phyloP scores from a whole-genome alignment of 2,113 vertebrate genomes.

The Recurvirostra avosetta region DNA sequence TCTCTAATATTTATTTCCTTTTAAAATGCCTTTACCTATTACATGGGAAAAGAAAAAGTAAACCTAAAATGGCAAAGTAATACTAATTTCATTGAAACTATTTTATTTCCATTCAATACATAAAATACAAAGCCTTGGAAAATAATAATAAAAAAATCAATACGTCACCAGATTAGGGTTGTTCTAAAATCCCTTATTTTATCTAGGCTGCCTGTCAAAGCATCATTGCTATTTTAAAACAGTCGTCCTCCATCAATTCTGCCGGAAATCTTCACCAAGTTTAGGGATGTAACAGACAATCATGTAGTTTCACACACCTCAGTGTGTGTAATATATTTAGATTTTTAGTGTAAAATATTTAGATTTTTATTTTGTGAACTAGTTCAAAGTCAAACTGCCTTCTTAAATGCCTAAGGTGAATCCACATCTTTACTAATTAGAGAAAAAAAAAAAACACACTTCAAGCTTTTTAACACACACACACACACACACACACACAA shows the following conservation, averaged over 20 bases:
- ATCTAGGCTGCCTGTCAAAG: neutral
- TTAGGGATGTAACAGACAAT: neutral
- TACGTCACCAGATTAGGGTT: neutral
- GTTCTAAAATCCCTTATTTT: neutral
- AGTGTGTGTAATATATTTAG: neutral
- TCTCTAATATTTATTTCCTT: neutral
- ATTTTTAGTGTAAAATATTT: neutral
- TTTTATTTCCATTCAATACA: neutral
- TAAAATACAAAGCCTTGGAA: neutral
- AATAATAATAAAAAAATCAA: neutral
- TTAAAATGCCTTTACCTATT: neutral
- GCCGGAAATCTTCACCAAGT: neutral
- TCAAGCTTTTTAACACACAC: neutral
- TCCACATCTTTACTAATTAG: neutral
- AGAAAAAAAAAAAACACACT: fast-evolving
- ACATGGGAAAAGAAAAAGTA: neutral
- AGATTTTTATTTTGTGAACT: neutral
- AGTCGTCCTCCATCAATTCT: neutral
- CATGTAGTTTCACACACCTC: neutral
- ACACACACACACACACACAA: neutral
- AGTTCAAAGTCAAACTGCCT: neutral
- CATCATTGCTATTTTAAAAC: neutral
- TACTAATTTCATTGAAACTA: neutral
- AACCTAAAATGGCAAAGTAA: neutral
- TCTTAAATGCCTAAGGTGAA: neutral